Percentiles rank a stretch among this genome's conserved stretches.
These are phyloP conservation scores for Lissocephala sabroskyi DNA, from an alignment of 2,888 invertebrate species.

Conservation along the genomic window DNA sequence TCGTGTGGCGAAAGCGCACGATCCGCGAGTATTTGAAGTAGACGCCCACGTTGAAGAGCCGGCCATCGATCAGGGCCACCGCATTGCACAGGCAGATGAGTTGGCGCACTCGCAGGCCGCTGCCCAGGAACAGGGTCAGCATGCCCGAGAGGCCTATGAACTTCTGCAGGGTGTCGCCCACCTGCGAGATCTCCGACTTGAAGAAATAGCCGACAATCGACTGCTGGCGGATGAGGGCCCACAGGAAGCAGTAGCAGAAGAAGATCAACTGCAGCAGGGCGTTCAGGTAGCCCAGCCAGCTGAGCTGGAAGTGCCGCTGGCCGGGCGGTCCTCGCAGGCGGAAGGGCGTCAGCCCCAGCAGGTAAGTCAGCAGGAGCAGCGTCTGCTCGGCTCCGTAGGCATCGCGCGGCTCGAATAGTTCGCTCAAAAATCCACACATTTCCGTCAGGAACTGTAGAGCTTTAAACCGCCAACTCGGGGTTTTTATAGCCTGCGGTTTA, in stretches of 20 bases:
- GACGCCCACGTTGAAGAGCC: conserved; percentile 57
- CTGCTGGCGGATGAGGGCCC: conserved; percentile 59
- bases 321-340: conserved; percentile 42
- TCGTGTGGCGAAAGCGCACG: conserved; percentile 50
- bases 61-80: conserved; percentile 49
- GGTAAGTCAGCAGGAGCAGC: conserved; percentile 58
- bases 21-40: conserved; percentile 62
- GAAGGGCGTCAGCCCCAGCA: conserved; percentile 69
- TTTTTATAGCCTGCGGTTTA: no score
- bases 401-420: conserved; percentile 63
- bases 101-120: conserved; percentile 45
- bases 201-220: conserved; percentile 71
- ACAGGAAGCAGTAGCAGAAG: conserved; percentile 66
- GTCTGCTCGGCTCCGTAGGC: conserved; percentile 65
- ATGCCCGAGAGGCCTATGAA: conserved; percentile 67
- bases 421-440: conserved; percentile 38
- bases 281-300: conserved; percentile 62
- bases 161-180: conserved; percentile 69
- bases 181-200: conserved; percentile 67
- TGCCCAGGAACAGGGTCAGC: conserved; percentile 61
- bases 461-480: no score
- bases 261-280: conserved; percentile 57
- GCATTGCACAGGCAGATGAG: conserved; percentile 53
- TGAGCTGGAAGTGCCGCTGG: conserved; percentile 41
- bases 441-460: no score